Conservation (phyloP, 2,113 vertebrate species). For the Tachysurus fulvidraco region DNA sequence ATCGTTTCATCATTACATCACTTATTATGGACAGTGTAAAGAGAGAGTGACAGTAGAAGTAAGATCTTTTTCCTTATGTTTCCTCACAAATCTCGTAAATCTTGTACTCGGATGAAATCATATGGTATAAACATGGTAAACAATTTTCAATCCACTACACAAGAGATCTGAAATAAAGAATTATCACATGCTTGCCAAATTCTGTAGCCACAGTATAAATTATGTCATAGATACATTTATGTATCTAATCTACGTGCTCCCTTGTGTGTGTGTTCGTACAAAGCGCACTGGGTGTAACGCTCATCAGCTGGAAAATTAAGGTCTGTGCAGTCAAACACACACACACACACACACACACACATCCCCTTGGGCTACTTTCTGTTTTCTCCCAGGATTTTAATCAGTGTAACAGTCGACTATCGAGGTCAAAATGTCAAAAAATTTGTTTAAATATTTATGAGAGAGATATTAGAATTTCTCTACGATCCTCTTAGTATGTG, state of each 20-base stretch:
- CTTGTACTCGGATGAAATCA: neutral
- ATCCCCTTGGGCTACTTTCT: conserved; percentile 45
- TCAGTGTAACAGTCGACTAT: conserved; percentile 51
- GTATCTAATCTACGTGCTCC: neutral
- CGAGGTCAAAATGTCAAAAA: conserved; percentile 48
- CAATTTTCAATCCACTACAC: neutral
- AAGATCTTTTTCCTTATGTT: neutral
- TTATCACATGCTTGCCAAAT: neutral
- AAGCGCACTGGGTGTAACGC: conserved; percentile 17
- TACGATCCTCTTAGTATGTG: neutral
- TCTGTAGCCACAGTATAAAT: neutral
- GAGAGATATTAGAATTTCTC: neutral
- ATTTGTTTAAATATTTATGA: neutral
- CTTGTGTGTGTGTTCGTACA: conserved; percentile 14
- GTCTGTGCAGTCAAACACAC: conserved; percentile 18
- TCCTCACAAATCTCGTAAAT: neutral
- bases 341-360: conserved; percentile 25
- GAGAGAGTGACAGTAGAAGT: neutral
- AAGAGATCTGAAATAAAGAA: neutral
- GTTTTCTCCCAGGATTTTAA: conserved; percentile 43
- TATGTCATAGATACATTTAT: neutral
- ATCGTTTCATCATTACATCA: neutral
- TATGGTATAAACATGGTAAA: neutral
- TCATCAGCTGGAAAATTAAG: conserved; percentile 44
- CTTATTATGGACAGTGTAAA: neutral